A percentile compares a stretch with the other conserved stretches of the same genome.
phyloP scores from a whole-genome alignment of 2,888 invertebrate species.

The Agonopterix alstromeriana region DNA sequence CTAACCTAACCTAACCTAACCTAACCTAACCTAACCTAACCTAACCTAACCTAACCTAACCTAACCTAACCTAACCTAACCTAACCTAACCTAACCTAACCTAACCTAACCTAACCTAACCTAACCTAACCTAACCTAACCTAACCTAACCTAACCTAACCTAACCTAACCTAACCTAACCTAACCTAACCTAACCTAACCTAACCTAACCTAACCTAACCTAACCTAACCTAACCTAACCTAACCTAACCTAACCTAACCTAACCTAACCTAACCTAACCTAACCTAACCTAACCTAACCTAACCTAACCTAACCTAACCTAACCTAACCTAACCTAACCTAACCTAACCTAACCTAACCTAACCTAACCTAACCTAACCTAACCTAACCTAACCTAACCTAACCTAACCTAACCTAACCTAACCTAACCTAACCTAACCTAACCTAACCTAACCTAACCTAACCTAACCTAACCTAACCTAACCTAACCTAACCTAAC shows the following conservation, averaged over 20 bases:
- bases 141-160: slow-evolving; percentile 18
- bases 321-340: slow-evolving; percentile 19
- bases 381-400: slow-evolving; percentile 20
- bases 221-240: slow-evolving; percentile 19
- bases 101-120: slow-evolving; percentile 15
- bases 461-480: slow-evolving; percentile 12
- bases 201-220: slow-evolving; percentile 13
- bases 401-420: slow-evolving; percentile 9
- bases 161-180: slow-evolving; percentile 14
- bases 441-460: slow-evolving; percentile 17
- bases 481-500: slow-evolving; percentile 20
- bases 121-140: slow-evolving; percentile 19
- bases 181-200: slow-evolving; percentile 20
- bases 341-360: slow-evolving; percentile 17
- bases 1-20: slow-evolving; percentile 8
- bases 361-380: slow-evolving; percentile 13
- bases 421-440: slow-evolving; percentile 19
- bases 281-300: slow-evolving; percentile 20
- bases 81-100: slow-evolving; percentile 20
- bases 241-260: slow-evolving; percentile 18
- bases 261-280: slow-evolving; percentile 14
- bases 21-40: slow-evolving; percentile 19
- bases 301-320: slow-evolving; percentile 14
- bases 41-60: slow-evolving; percentile 18
- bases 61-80: slow-evolving; percentile 15